phyloP scores from a whole-genome alignment of 2,113 vertebrate species.

The Podiceps cristatus region DNA sequence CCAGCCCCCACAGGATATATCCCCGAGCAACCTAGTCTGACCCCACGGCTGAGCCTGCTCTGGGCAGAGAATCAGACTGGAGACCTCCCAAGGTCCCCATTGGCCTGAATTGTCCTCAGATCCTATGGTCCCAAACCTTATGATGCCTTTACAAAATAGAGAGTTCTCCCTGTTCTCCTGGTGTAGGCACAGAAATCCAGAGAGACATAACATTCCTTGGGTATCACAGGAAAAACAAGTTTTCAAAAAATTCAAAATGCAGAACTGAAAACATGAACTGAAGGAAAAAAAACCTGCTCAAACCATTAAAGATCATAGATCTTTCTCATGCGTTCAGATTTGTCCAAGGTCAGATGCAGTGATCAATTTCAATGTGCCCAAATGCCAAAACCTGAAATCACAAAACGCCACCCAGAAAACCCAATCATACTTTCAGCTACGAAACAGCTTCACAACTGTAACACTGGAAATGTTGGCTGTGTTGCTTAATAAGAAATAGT shows the following conservation, averaged over 20 bases:
- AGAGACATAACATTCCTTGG: not conserved
- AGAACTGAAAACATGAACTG: not conserved
- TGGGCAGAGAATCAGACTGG: not conserved
- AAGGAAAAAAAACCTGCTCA: not conserved
- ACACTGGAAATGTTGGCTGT: not conserved
- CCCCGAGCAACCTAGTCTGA: not conserved
- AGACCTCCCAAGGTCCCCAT: not conserved
- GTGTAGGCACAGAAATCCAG: not conserved
- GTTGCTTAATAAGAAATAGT: not conserved
- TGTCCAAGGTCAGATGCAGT: not conserved
- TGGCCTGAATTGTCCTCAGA: not conserved
- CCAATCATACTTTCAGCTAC: not conserved
- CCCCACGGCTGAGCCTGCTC: not conserved
- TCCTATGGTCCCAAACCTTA: not conserved
- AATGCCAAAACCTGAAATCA: not conserved
- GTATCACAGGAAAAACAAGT: not conserved
- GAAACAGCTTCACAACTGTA: not conserved
- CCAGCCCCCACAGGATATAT: rapidly evolving
- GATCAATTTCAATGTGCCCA: not conserved
- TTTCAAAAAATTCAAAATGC: not conserved
- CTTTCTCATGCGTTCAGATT: not conserved
- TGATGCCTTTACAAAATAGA: not conserved
- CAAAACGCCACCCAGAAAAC: not conserved
- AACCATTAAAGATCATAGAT: not conserved
- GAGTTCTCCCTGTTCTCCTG: not conserved